Base-by-base conservation (phyloP, 2,797 vertebrate species). In the Paguma larvata region DNA sequence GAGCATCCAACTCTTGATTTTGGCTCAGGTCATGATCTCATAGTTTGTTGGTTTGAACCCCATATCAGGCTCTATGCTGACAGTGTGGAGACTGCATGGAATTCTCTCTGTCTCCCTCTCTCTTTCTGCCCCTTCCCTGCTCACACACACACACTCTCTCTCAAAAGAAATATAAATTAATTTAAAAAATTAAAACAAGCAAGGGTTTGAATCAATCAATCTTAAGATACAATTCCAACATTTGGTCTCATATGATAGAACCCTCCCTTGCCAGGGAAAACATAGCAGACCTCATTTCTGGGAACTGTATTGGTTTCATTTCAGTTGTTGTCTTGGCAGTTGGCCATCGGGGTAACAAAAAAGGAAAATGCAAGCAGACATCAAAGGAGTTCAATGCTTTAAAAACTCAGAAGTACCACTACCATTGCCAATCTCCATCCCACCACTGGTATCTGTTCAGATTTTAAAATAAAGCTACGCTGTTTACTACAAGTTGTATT, bases 231-330 rank as follows among this genome's bases (percentile, higher is more conserved):
- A 85, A 85, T 93, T 92, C 48, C 77, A 97, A 68, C 44, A 94
- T 90, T 88, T 92, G 94, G 51, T 75, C 91, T 96, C 82, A 73
- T 38, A 80, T 15, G 13, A 82, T 53, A 21, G 25, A 92, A 82
- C 67, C 30, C 6, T 80, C 46, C 1, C 46, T 96, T 93, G 88
- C 90, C 56, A 91, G 84, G 89, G 97, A 78, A 90, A 96, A 90
- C 23, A 91, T 56, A 51, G 59, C 32, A 94, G 51, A 82, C 10
- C 53, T 82, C n/a, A 96, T 94, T 97, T 97, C 75, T 97, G 85
- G 63, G 95, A 95, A 92, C 18, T 16, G 21, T 79, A 67, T 15
- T 78, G 44, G 68, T 93, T 97, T 98, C 62, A 67, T 96, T 97
- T 90, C 77, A 83, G 68, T 97, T 89, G 78, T 46, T n/a, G 34